A percentile compares a stretch with the other conserved stretches of the same genome.
Conservation (phyloP, 2,113 vertebrate genomes). For the Cyprinodon brontotheroides region DNA sequence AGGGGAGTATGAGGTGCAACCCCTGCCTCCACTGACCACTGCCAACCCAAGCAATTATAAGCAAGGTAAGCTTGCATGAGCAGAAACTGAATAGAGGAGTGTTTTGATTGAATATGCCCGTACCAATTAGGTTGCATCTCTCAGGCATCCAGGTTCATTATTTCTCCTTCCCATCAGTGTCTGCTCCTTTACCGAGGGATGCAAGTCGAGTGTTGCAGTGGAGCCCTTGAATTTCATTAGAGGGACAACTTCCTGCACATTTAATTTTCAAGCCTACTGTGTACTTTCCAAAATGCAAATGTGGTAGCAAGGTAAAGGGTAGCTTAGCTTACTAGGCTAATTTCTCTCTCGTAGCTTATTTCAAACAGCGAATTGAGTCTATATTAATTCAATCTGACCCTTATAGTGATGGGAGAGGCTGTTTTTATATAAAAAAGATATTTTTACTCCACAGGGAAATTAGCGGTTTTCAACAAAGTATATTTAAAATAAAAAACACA, state of each 20-base stretch:
- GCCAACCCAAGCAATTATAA: conserved; percentile 69
- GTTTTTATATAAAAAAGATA: not conserved
- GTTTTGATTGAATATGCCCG: conserved; percentile 78
- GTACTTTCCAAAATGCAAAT: conserved; percentile 49
- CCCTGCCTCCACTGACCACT: conserved; percentile 39
- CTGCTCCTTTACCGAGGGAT: conserved; percentile 62
- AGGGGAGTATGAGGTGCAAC: conserved; percentile 38
- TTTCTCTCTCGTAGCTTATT: conserved; percentile 32
- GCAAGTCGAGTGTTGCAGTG: conserved; percentile 53
- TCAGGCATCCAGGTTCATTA: conserved; percentile 69
- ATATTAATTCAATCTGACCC: conserved; percentile 2
- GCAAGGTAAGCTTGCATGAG: conserved; percentile 29
- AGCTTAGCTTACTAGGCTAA: conserved; percentile 20
- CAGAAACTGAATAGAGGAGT: conserved; percentile 70
- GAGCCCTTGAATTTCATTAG: conserved; percentile 65
- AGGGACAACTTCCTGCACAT: conserved; percentile 26
- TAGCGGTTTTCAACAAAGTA: no score
- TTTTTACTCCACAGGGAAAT: not conserved
- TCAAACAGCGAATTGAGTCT: conserved; percentile 8
- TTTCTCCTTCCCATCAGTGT: conserved; percentile 61
- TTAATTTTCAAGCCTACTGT: conserved; percentile 44
- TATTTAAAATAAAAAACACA: no score
- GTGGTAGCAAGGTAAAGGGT: conserved; percentile 13
- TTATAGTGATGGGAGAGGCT: not conserved
- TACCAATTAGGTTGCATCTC: conserved; percentile 71